Evolutionary conservation across 2,888 invertebrate species (phyloP).

Genomic region (Phoenoteleia sp.): DNA sequence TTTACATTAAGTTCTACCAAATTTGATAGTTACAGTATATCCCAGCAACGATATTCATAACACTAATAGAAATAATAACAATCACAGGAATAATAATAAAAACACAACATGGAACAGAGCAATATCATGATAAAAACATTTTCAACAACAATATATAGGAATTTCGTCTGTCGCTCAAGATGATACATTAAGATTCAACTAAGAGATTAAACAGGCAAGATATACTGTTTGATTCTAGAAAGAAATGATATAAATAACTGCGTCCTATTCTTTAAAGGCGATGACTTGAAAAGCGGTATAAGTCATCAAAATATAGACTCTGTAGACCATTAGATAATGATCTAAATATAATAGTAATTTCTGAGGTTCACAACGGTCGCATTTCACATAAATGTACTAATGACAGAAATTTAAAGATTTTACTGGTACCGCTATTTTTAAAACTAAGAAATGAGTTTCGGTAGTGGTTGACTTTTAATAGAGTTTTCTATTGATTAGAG

Average conservation of each 20-base stretch:
- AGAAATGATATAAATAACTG: background rate
- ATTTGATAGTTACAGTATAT: too few relatives aligned
- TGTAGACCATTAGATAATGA: slow-evolving; percentile 29
- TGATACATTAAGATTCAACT: background rate
- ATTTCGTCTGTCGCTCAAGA: background rate
- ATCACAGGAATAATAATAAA: too few relatives aligned
- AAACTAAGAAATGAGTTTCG: too few relatives aligned
- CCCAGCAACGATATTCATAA: too few relatives aligned
- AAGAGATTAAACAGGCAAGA: background rate
- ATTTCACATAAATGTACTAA: background rate
- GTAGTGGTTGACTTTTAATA: too few relatives aligned
- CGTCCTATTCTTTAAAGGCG: slow-evolving; percentile 25
- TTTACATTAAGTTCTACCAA: too few relatives aligned
- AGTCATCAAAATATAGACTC: slow-evolving; percentile 8
- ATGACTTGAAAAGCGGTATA: slow-evolving; percentile 37
- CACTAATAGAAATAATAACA: too few relatives aligned
- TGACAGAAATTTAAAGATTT: too few relatives aligned
- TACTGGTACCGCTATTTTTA: too few relatives aligned
- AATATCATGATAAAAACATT: too few relatives aligned
- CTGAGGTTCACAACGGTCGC: background rate
- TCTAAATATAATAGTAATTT: slow-evolving; percentile 18
- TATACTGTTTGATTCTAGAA: background rate
- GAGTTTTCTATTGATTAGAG: too few relatives aligned
- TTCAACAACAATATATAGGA: background rate
- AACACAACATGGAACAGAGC: too few relatives aligned